Base-by-base conservation (phyloP, 2,797 vertebrate genomes). In the Leptoclinus maculatus region DNA sequence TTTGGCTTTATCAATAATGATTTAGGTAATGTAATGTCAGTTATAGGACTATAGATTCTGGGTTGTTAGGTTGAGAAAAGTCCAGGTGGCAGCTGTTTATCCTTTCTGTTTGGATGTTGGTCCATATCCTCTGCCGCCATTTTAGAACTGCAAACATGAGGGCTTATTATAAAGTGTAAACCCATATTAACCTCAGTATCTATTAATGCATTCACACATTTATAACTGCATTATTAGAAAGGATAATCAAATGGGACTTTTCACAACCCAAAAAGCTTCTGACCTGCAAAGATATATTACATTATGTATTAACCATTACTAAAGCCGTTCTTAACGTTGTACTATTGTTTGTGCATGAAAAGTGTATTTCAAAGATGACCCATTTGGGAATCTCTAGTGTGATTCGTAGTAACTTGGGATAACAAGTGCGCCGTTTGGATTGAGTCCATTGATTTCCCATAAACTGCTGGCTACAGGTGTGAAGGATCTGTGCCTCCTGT, bases 401-500 rank as follows among this genome's bases (percentile, higher is more conserved):
- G 25, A 71, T 43, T 79, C 34, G 36, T 9, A 70, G 41, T 51
- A 73, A 70, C 47, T 74, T 77, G 43, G 84, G 54, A 68, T 43
- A 89, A 75, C 60, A 77, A 39, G 16, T 69, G 74, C 73, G 71
- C 53, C 23, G 47, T 59, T 74, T 79, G 79, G 82, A 85, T 83
- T 67, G 68, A 67, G 63, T 36, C 39, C 66, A 92, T 91, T 82
- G 88, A 90, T 91, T 90, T 87, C 70, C 84, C 78, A 80, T 81
- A 79, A 79, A 1, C 29, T 32, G 57, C 62, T 9, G 73, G 29
- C 83, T 80, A 83, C 83, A 89, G 87, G 83, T 91, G 87, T 86
- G 83, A 89, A 27, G 82, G 82, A 88, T 89, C 81, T 76, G 53
- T 74, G 89, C 53, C 81, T 79, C 25, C 85, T 89, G 87, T 83